Conservation (phyloP, 2,113 vertebrate species). For the Carassius gibelio region DNA sequence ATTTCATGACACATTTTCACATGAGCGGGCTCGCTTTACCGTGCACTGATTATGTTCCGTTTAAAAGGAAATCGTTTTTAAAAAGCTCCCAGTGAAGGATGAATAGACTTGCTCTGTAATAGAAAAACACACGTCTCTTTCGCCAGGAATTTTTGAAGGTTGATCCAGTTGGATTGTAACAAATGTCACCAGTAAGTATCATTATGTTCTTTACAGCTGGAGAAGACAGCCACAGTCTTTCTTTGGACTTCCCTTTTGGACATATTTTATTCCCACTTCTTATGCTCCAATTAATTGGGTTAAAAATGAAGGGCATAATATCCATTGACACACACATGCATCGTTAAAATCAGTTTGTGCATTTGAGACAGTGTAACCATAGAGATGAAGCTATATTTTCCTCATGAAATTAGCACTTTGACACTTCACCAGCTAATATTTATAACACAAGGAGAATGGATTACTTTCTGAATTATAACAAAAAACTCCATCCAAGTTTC, state of each 20-base stretch:
- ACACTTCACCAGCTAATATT: slow-evolving; percentile 17
- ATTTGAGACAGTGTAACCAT: slow-evolving; percentile 27
- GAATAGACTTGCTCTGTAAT: slow-evolving; percentile 31
- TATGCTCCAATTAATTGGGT: slow-evolving; percentile 34
- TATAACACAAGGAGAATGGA: slow-evolving; percentile 13
- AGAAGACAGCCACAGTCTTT: not conserved
- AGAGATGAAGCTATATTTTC: slow-evolving; percentile 18
- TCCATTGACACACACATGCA: not conserved
- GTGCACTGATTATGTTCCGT: slow-evolving; percentile 18
- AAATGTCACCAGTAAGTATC: slow-evolving; percentile 27
- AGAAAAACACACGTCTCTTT: slow-evolving; percentile 20
- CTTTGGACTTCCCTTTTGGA: slow-evolving; percentile 10
- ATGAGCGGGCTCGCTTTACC: slow-evolving; percentile 12
- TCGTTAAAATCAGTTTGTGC: slow-evolving; percentile 18
- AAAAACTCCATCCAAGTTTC: slow-evolving; percentile 15
- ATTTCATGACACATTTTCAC: slow-evolving; percentile 41
- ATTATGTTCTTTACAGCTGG: slow-evolving; percentile 1
- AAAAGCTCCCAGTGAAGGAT: slow-evolving; percentile 28
- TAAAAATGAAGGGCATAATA: slow-evolving; percentile 26
- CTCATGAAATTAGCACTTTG: not conserved
- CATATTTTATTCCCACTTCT: slow-evolving; percentile 7
- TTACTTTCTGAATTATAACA: not conserved
- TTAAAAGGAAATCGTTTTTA: slow-evolving; percentile 28
- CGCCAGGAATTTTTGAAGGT: slow-evolving; percentile 8
- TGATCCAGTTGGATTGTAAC: slow-evolving; percentile 15